phyloP scores from a whole-genome alignment of 2,113 vertebrate species.

The Seriola quinqueradiata region DNA sequence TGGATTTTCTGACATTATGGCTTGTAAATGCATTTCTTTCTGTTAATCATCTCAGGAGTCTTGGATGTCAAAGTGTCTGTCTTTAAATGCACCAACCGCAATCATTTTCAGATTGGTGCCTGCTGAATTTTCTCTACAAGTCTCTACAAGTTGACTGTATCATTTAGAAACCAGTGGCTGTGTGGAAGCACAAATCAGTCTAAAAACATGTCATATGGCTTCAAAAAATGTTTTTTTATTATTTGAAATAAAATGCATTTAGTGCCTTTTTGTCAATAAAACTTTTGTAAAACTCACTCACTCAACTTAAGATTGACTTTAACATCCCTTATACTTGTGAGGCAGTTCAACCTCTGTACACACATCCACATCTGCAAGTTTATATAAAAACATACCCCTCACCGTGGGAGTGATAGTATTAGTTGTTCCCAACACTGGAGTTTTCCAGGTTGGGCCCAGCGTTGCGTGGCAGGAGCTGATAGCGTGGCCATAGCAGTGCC shows the following conservation, averaged over 20 bases:
- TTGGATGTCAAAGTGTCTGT: too few relatives aligned
- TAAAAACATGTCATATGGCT: not conserved
- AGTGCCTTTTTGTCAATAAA: not conserved
- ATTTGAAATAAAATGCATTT: not conserved
- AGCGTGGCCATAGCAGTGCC: conserved; percentile 56
- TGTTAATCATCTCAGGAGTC: too few relatives aligned
- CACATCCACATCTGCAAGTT: not conserved
- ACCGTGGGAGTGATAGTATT: not conserved
- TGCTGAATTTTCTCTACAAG: too few relatives aligned
- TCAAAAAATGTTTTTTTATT: not conserved
- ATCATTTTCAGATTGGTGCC: too few relatives aligned
- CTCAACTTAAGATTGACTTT: not conserved
- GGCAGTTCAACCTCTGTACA: not conserved
- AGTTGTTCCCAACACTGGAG: conserved; percentile 38
- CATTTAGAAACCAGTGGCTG: not conserved
- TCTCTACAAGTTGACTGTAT: too few relatives aligned
- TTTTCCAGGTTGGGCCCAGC: conserved; percentile 51
- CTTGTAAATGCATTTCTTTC: too few relatives aligned
- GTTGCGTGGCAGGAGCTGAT: conserved; percentile 62
- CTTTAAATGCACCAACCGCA: too few relatives aligned
- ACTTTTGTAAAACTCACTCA: not conserved
- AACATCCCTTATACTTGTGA: not conserved
- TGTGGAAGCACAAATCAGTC: too few relatives aligned
- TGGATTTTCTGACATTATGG: too few relatives aligned
- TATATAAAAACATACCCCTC: conserved; percentile 8